phyloP scores from a whole-genome alignment of 2,113 vertebrate genomes.

The Rhabdornis inornatus region DNA sequence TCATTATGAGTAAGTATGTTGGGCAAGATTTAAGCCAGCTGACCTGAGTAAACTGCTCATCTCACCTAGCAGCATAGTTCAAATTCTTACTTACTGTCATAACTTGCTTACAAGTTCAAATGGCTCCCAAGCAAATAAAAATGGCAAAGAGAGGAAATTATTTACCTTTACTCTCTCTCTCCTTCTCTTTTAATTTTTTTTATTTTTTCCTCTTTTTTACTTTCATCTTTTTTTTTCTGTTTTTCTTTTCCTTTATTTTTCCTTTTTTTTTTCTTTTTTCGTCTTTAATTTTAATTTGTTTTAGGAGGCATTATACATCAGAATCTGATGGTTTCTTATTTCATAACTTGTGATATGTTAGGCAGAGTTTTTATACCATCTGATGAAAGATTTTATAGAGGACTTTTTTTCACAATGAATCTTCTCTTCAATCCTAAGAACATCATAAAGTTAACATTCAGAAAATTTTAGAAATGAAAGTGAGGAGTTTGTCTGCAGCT shows the following conservation, averaged over 20 bases:
- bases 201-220: no score
- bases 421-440: not conserved
- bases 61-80: not conserved
- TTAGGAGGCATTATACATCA: not conserved
- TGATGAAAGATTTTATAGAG: not conserved
- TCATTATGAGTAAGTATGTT: not conserved
- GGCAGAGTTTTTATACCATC: not conserved
- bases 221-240: not conserved
- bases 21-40: not conserved
- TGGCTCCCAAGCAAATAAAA: not conserved
- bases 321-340: not conserved
- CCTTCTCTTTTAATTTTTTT: no score
- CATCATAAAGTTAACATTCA: not conserved
- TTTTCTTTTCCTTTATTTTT: no score
- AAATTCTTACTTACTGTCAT: not conserved
- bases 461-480: not conserved
- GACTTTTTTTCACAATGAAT: not conserved
- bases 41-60: not conserved
- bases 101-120: not conserved
- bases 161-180: not conserved
- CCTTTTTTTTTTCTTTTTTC: accelerated
- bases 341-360: not conserved
- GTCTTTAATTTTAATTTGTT: not conserved
- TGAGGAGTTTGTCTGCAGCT: not conserved
- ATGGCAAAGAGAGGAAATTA: not conserved